These are phyloP conservation scores for Spatula clypeata DNA, from an alignment of 2,797 vertebrate species.

Conservation along the genomic window DNA sequence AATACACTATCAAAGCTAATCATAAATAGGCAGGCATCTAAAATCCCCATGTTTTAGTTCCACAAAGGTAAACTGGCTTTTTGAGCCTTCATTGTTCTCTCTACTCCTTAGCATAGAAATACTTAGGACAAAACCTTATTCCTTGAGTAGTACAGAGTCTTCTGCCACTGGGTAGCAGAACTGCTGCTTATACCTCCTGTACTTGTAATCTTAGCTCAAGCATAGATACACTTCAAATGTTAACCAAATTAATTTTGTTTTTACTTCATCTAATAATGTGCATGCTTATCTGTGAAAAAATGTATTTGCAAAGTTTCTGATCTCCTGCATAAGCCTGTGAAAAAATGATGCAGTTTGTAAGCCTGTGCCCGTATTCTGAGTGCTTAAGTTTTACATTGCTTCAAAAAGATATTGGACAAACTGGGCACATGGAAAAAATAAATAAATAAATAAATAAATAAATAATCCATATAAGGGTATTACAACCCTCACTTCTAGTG, in stretches of 20 bases:
- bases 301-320: background rate
- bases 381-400: background rate
- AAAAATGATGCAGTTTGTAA: background rate
- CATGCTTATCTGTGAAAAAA: background rate
- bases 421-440: rapidly evolving
- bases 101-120: background rate
- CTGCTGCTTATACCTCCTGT: background rate
- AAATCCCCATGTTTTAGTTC: background rate
- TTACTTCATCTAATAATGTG: background rate
- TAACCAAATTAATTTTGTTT: background rate
- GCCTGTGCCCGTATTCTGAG: background rate
- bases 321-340: background rate
- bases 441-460: too few relatives aligned
- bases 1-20: background rate
- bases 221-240: background rate
- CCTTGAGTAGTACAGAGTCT: background rate
- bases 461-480: background rate
- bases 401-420: background rate
- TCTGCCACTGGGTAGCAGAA: background rate
- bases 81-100: background rate
- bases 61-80: background rate
- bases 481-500: background rate
- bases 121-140: background rate
- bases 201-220: background rate
- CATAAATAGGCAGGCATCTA: background rate